These are phyloP conservation scores for Anoplius nigerrimus DNA, from an alignment of 2,888 invertebrate species.

Conservation along the genomic window DNA sequence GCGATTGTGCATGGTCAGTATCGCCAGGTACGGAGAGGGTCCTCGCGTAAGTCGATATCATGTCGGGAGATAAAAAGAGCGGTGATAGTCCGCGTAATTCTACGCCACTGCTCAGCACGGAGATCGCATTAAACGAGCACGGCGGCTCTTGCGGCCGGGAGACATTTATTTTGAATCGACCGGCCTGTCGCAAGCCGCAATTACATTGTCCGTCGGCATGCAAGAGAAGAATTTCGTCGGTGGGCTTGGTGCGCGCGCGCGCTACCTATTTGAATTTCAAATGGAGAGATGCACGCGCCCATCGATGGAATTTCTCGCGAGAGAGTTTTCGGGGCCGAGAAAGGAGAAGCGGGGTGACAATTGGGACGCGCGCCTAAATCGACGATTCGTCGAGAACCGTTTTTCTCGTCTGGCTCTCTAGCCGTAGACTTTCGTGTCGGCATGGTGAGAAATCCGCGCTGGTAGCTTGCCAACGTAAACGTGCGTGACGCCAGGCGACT, in stretches of 20 bases:
- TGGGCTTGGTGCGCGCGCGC: background rate
- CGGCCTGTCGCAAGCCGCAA: no score
- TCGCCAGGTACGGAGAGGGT: background rate
- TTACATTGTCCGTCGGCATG: no score
- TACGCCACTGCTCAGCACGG: background rate
- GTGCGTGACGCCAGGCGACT: background rate
- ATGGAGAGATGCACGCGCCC: background rate
- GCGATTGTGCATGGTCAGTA: background rate
- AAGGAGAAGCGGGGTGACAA: no score
- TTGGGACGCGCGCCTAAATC: no score
- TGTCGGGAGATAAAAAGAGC: background rate
- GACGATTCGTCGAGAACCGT: no score
- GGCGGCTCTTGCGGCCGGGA: background rate
- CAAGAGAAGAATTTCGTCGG: no score
- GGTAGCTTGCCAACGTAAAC: constrained; percentile 13
- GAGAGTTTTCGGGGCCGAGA: no score
- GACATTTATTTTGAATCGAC: constrained; percentile 2
- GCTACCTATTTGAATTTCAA: background rate
- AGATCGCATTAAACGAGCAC: background rate
- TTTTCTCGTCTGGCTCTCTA: no score
- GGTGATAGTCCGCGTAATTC: background rate
- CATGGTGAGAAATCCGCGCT: constrained; percentile 1
- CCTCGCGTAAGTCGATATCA: background rate
- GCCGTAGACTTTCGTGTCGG: no score
- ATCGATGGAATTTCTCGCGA: background rate